These are phyloP conservation scores for Gallinago media DNA, from an alignment of 2,113 vertebrate genomes.

Conservation along the genomic window DNA sequence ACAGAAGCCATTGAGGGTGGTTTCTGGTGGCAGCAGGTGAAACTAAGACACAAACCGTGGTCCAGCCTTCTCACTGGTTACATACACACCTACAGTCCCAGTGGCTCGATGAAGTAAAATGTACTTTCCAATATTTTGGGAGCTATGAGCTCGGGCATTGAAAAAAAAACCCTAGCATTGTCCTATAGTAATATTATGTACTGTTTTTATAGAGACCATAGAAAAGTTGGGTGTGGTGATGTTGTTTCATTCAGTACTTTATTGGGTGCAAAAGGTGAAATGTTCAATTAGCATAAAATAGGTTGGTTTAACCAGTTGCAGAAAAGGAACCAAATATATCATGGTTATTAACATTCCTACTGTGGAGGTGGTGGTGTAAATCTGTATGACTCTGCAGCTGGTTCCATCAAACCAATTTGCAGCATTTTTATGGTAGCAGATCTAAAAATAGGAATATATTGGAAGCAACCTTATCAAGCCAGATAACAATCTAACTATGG, in stretches of 20 bases:
- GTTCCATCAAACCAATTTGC: not conserved
- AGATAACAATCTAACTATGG: not conserved
- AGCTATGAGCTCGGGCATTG: not conserved
- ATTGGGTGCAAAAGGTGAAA: not conserved
- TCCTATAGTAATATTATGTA: not conserved
- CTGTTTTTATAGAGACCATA: not conserved
- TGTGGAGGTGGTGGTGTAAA: not conserved
- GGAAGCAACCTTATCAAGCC: not conserved
- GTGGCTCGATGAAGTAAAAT: not conserved
- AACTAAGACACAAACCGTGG: not conserved
- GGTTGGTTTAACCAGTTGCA: not conserved
- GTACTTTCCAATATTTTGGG: not conserved
- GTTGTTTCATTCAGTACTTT: not conserved
- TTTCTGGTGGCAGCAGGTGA: not conserved
- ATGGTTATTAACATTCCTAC: not conserved
- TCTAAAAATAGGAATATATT: not conserved
- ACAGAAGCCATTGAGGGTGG: not conserved
- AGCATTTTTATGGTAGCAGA: not conserved
- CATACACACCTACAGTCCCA: not conserved
- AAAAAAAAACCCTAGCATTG: not conserved
- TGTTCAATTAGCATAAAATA: not conserved
- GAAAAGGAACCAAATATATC: not conserved
- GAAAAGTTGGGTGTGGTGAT: not conserved
- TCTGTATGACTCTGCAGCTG: not conserved
- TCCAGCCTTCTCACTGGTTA: not conserved